Evolutionary conservation across 2,113 vertebrate species (phyloP).

Genomic region (Puffinus mauretanicus): DNA sequence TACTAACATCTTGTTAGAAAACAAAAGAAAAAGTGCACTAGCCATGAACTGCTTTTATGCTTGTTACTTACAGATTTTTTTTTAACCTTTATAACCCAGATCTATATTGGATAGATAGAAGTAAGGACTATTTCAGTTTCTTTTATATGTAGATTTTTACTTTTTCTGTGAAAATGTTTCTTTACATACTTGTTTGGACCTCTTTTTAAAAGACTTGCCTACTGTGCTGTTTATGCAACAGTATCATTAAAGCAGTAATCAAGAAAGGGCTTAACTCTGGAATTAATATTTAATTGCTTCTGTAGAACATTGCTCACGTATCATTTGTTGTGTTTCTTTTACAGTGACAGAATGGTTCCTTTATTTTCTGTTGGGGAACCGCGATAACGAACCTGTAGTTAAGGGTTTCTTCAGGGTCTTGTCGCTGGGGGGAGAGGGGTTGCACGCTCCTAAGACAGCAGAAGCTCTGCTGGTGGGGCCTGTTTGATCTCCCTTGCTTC

Average conservation of each 20-base stretch:
- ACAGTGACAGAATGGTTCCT: neutral
- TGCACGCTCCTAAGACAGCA: neutral
- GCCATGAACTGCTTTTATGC: neutral
- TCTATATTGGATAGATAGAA: neutral
- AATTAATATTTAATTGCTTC: slow-evolving; percentile 59
- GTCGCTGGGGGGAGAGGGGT: neutral
- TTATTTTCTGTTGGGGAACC: neutral
- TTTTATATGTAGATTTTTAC: neutral
- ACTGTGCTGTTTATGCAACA: neutral
- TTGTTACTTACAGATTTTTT: neutral
- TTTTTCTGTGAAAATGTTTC: neutral
- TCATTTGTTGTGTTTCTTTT: slow-evolving; percentile 5
- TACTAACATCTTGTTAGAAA: neutral
- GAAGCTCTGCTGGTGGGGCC: neutral
- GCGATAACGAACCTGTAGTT: neutral
- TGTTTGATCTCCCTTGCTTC: neutral
- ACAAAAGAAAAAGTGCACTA: neutral
- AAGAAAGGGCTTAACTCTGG: slow-evolving; percentile 43
- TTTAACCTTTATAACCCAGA: neutral
- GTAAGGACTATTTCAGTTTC: neutral
- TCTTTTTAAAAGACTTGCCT: neutral
- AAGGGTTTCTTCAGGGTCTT: neutral
- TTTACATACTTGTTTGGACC: neutral
- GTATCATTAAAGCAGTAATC: slow-evolving; percentile 51
- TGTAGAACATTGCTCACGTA: neutral